phyloP scores from a whole-genome alignment of 2,888 invertebrate genomes.

The Leptinotarsa juncta region DNA sequence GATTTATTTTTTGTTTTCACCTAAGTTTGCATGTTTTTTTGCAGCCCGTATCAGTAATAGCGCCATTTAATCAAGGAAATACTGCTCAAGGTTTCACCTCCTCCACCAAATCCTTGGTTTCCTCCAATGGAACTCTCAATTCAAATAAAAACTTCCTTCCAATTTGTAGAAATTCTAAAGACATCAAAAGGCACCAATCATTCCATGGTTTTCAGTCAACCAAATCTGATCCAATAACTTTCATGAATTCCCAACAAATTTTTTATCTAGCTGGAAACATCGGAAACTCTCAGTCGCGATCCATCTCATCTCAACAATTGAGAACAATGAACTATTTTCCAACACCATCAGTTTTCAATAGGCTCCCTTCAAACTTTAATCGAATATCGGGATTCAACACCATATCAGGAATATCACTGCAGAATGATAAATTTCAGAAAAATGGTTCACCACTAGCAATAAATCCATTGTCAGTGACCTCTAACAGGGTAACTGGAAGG shows the following conservation, averaged over 20 bases:
- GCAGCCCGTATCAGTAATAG: conserved; percentile 73
- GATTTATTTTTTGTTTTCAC: conserved; percentile 52
- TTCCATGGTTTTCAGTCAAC: conserved; percentile 62
- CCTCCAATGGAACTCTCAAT: conserved; percentile 31
- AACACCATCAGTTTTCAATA: conserved; percentile 50
- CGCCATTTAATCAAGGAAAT: conserved; percentile 65
- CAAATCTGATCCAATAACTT: conserved; percentile 27
- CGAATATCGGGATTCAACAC: conserved; percentile 41
- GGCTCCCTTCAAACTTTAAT: conserved; percentile 46
- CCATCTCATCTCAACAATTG: conserved; percentile 33
- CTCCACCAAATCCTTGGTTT: conserved; percentile 49
- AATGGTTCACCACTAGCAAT: neutral
- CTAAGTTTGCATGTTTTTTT: conserved; percentile 62
- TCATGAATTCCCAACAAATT: conserved; percentile 34
- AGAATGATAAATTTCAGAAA: neutral
- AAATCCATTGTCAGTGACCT: neutral
- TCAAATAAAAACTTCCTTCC: conserved; percentile 16
- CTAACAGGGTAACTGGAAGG: conserved; percentile 54
- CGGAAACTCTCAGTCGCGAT: conserved; percentile 42
- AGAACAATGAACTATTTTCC: conserved; percentile 7
- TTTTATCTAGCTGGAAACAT: conserved; percentile 38
- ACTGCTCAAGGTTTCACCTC: conserved; percentile 48
- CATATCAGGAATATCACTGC: conserved; percentile 40
- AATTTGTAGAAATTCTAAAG: conserved; percentile 36
- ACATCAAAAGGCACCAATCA: conserved; percentile 61